A percentile compares a stretch with the other conserved stretches of the same genome.
Conservation (phyloP, 2,888 invertebrate genomes). For the Mesochorus sp. region DNA sequence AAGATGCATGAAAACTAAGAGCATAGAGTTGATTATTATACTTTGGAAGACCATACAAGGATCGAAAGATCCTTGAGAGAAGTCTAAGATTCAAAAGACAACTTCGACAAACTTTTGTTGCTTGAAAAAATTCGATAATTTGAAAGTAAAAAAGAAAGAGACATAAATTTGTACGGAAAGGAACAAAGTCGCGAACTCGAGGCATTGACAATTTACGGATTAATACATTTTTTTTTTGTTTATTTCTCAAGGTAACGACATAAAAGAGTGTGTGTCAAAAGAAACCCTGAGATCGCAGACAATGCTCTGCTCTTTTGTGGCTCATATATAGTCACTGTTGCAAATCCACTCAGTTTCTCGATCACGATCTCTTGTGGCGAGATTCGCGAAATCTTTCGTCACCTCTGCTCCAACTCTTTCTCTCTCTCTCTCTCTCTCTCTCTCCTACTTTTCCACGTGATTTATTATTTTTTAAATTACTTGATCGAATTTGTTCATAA, state of each 20-base stretch:
- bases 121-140: too few relatives aligned
- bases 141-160: background rate
- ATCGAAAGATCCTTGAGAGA: too few relatives aligned
- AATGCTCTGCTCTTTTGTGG: constrained; percentile 31
- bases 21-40: too few relatives aligned
- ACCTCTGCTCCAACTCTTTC: constrained; percentile 19
- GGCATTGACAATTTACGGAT: constrained; percentile 26
- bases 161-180: background rate
- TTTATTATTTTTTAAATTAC: constrained; percentile 8
- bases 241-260: constrained; percentile 48
- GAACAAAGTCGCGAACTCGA: constrained; percentile 1
- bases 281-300: constrained; percentile 39
- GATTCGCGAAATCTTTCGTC: constrained; percentile 55
- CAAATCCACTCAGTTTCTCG: constrained; percentile 43
- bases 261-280: constrained; percentile 22
- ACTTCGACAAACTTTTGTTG: too few relatives aligned
- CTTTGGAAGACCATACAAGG: too few relatives aligned
- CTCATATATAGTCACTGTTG: constrained; percentile 31
- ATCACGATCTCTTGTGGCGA: constrained; percentile 39
- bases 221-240: constrained; percentile 44
- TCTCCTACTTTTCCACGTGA: constrained; percentile 2
- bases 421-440: background rate
- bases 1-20: too few relatives aligned
- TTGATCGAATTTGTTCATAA: background rate
- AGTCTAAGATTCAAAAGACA: too few relatives aligned